A percentile compares a stretch with the other conserved stretches of the same genome.
These are phyloP conservation scores for Leptinotarsa lineolata DNA, from an alignment of 1,140 invertebrate genomes.

Conservation along the genomic window DNA sequence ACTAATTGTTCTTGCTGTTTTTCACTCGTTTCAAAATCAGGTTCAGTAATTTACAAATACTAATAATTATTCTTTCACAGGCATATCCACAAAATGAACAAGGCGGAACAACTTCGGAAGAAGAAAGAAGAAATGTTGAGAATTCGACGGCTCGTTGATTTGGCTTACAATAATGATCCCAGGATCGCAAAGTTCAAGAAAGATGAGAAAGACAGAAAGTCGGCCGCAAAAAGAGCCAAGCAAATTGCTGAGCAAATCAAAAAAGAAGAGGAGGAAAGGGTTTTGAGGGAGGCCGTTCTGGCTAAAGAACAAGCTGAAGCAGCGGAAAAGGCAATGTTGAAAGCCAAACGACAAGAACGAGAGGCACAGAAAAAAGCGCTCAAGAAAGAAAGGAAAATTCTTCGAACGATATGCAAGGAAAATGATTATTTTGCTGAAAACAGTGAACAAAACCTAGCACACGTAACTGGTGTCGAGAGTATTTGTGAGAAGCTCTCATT, in stretches of 20 bases:
- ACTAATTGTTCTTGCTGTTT: too few species aligned
- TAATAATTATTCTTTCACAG: neutral
- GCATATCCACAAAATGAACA: conserved; percentile 85
- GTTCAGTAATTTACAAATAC: too few species aligned
- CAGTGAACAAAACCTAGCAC: conserved; percentile 74
- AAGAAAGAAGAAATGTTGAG: conserved; percentile 84
- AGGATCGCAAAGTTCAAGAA: conserved; percentile 90
- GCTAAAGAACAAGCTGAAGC: conserved; percentile 84
- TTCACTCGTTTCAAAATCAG: too few species aligned
- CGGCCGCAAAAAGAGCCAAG: conserved; percentile 85
- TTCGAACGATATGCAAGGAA: conserved; percentile 85
- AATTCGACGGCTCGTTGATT: conserved; percentile 87
- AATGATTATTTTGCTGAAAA: conserved; percentile 82
- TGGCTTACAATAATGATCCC: conserved; percentile 93
- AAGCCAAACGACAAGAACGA: conserved; percentile 84
- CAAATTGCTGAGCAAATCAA: conserved; percentile 85
- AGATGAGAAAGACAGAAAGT: conserved; percentile 90
- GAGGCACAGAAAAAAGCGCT: conserved; percentile 82
- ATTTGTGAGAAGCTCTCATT: conserved; percentile 81
- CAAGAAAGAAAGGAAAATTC: conserved; percentile 83
- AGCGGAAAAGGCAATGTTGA: conserved; percentile 76
- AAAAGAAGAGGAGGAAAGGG: conserved; percentile 80
- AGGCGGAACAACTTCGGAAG: neutral
- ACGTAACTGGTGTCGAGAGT: conserved; percentile 89
- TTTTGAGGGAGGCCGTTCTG: conserved; percentile 70